Base-by-base conservation (phyloP, 2,113 vertebrate genomes). In the Orientallactaga bullata region DNA sequence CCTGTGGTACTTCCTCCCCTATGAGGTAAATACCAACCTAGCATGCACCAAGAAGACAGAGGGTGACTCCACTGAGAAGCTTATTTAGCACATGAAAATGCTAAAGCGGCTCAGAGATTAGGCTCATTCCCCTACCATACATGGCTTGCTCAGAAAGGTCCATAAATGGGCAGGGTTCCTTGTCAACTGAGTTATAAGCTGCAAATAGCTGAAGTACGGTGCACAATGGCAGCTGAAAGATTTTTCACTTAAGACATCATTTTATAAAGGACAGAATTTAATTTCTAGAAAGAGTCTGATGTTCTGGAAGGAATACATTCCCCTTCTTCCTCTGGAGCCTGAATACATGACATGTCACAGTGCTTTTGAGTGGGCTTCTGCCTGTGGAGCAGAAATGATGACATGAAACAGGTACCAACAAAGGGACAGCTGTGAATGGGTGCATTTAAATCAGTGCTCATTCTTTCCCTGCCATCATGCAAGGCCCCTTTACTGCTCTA, bases 361-460 rank as follows among this genome's bases (percentile, higher is more conserved):
- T n/a, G 26, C 12, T 96, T 93, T 72, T 83, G 94, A 87, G 86
- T 23, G 80, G 96, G 80, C 60, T 72, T 28, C 80, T 47, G 71
- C 21, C 60, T 17, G 2, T 2, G 78, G 72, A 16, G 6, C 68
- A 93, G 0, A 94, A 88, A 87, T 10, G 10, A 95, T 74, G 91
- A 71, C 84, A 80, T 2, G 17, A 88, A 91, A 74, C 96, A 98
- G 98, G 98, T 97, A 96, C 51, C 24, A 17, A 96, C 90, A 97
- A 94, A 0, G 78, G 93, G 96, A 21, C 98, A 98, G 98, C 98
- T 98, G 97, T 93, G 91, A n/a, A 17, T 7, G 93, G 93, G 95
- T 32, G 83, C 92, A 42, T 18, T 78, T 32, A 83, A 98, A 98
- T 97, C 97, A 98, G 68, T 32, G 71, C 8, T 97, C 86, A 95